Percentiles rank a stretch among this genome's conserved stretches.
These are phyloP conservation scores for Pachyrhynchus sulphureomaculatus DNA, from an alignment of 1,140 invertebrate species.

Conservation along the genomic window DNA sequence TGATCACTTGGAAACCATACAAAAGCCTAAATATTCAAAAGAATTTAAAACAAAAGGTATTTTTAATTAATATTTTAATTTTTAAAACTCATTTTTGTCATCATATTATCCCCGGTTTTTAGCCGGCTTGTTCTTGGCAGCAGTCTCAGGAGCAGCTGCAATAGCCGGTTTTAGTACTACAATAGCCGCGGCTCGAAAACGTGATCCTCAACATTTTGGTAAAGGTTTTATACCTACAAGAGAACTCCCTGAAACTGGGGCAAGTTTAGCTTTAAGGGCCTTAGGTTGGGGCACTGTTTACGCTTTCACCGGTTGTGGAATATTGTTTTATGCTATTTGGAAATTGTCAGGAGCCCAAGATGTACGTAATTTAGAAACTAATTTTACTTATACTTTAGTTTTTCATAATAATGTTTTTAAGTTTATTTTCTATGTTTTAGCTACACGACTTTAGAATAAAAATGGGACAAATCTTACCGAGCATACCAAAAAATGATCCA, in stretches of 20 bases:
- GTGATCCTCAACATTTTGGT: constrained; percentile 76
- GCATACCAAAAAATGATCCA: constrained; percentile 77
- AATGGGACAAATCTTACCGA: constrained; percentile 71
- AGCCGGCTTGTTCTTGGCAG: constrained; percentile 75
- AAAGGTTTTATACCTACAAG: constrained; percentile 68
- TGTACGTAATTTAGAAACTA: constrained; percentile 51
- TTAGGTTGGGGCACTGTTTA: constrained; percentile 85
- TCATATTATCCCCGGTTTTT: constrained; percentile 40
- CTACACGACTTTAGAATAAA: constrained; percentile 48
- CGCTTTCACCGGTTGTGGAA: constrained; percentile 76
- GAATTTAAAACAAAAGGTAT: no score
- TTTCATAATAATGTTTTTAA: background rate
- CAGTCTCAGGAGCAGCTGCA: constrained; percentile 77
- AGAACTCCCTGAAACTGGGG: constrained; percentile 73
- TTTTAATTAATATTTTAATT: no score
- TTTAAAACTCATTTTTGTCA: no score
- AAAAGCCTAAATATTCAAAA: no score
- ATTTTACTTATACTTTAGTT: no score
- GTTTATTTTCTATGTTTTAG: background rate
- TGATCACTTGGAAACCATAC: no score
- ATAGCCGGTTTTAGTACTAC: constrained; percentile 80
- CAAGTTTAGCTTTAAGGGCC: constrained; percentile 76
- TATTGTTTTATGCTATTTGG: constrained; percentile 83
- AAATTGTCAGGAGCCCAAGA: constrained; percentile 83
- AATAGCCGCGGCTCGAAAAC: constrained; percentile 73